Evolutionary conservation across 2,113 vertebrate species (phyloP).

Genomic region (Eurypyga helias): DNA sequence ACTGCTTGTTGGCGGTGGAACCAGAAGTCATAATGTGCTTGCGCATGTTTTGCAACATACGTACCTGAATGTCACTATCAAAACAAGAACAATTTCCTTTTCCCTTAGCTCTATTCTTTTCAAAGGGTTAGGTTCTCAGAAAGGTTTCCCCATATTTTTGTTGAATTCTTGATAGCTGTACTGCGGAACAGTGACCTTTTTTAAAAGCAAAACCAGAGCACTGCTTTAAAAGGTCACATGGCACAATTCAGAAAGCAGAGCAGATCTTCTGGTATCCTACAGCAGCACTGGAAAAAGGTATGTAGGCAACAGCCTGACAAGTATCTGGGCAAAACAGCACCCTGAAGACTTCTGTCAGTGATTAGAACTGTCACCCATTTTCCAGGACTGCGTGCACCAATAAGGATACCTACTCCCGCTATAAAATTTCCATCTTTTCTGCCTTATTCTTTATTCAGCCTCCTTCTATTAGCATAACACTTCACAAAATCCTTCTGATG

Average conservation of each 20-base stretch:
- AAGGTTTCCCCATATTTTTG: not conserved
- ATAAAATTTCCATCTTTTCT: not conserved
- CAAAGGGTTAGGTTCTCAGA: not conserved
- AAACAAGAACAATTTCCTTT: not conserved
- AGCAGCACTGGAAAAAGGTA: not conserved
- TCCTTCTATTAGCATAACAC: not conserved
- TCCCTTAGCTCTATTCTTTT: not conserved
- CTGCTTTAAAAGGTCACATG: constrained; percentile 18
- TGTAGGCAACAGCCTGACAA: not conserved
- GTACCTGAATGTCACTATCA: not conserved
- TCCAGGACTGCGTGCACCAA: not conserved
- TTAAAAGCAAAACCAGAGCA: constrained; percentile 7
- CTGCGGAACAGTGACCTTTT: not conserved
- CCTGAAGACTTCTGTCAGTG: not conserved
- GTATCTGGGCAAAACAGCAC: not conserved
- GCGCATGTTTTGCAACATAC: not conserved
- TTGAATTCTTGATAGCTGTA: not conserved
- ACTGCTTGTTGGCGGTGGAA: not conserved
- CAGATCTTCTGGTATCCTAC: not conserved
- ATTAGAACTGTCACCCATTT: not conserved
- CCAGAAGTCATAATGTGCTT: not conserved
- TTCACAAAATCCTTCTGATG: not conserved
- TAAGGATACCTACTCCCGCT: not conserved
- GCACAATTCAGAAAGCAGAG: not conserved
- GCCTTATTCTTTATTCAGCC: not conserved